phyloP scores from a whole-genome alignment of 2,888 invertebrate species.

The Diarsia dahlii region DNA sequence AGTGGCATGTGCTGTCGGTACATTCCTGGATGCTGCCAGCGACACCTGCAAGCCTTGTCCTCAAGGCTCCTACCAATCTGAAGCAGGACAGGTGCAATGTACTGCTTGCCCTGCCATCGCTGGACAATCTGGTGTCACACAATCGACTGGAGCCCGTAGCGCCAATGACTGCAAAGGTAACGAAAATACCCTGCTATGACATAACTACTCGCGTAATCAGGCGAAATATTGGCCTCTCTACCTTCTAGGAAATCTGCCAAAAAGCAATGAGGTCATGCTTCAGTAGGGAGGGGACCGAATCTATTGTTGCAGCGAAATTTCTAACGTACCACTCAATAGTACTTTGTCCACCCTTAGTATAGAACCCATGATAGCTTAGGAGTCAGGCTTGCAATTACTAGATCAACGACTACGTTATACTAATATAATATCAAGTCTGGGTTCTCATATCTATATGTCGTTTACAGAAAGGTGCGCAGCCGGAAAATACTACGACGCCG shows the following conservation, averaged over 20 bases:
- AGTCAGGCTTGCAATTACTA: not conserved
- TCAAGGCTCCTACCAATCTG: constrained; percentile 97
- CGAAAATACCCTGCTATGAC: not conserved
- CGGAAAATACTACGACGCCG: constrained; percentile 98
- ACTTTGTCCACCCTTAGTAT: not conserved
- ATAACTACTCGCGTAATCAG: not conserved
- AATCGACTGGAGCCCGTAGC: constrained; percentile 96
- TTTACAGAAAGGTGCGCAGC: constrained; percentile 96
- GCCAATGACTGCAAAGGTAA: constrained; percentile 96
- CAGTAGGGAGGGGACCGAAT: not conserved
- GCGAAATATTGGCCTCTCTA: not conserved
- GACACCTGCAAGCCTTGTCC: constrained; percentile 96
- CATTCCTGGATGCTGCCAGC: constrained; percentile 94
- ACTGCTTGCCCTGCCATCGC: constrained; percentile 97
- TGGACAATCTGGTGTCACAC: constrained; percentile 97
- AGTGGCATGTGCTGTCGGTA: constrained; percentile 98
- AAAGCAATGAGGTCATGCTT: not conserved
- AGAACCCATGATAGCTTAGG: not conserved
- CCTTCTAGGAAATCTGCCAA: not conserved
- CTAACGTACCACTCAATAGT: too few species aligned
- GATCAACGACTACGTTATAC: not conserved
- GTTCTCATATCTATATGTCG: not conserved
- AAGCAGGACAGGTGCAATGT: constrained; percentile 97
- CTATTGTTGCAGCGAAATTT: too few species aligned
- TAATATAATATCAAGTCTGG: not conserved